Evolutionary conservation across 2,888 invertebrate genomes (phyloP), one percentile per base, ranked within the genome.

Genomic region (Julus scanicus): DNA sequence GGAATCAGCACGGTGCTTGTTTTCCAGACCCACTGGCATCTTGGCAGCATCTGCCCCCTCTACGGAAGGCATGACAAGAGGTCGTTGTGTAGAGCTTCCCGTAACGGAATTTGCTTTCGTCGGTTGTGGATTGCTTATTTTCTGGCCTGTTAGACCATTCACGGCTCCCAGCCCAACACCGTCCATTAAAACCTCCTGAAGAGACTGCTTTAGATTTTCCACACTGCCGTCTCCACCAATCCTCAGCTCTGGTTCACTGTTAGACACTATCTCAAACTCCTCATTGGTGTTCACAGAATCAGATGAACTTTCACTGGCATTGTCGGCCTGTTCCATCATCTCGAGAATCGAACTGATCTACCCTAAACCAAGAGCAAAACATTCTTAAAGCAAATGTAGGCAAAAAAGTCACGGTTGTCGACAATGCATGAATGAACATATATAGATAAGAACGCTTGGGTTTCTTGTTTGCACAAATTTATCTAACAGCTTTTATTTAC

Each of bases 221-320:
- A 94, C 92, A 91, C 95, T 94, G 84, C 95, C 94, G 92, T 94
- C 94, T 90, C 94, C 94, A 86, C 94, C 94, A 90, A 95, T 94
- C 90, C 94, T 94, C 89, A 95, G 91, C 90, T 94, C 94, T 44
- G 95, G 95, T 89, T 92, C 93, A 90, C 90, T 91, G 84, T 94
- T 94, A 89, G 93, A 94, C 89, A 95, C 94, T 90, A 95, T 94
- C 92, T 95, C 95, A 92, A 95, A 95, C 91, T 95, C 95, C 90
- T 95, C 95, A 91, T 94, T 94, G 89, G 94, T 94, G 88, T 94
- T 94, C 91, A 94, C 93, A 89, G 95, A 95, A 92, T 95, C 95
- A 91, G 94, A 94, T 89, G 95, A 95, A 92, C 94, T 94, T 71
- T 49, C 44, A 83, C 49, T 83, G 8, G 71, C 87, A 83, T 44